Evolutionary conservation across 2,113 vertebrate species (phyloP), one percentile per base, ranked within the genome.

Genomic region (Brachyhypopomus occidentalis): DNA sequence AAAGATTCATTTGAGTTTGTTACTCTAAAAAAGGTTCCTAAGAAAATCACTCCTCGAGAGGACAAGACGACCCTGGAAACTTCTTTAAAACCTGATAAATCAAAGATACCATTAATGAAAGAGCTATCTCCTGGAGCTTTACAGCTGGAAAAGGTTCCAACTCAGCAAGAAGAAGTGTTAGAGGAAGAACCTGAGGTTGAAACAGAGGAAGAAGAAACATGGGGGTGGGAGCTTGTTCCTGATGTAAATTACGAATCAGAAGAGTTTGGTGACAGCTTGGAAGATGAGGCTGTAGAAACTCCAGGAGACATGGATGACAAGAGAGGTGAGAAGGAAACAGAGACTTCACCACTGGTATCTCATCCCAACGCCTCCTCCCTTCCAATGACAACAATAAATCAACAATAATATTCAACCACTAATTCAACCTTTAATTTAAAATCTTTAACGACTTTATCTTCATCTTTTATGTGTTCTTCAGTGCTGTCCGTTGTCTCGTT

Each of bases 291-390:
- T 22, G 0, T 92, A 85, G 92, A 95, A 82, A 91, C 92, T 88
- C 94, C 95, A 82, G 92, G 90, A 81, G 91, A 92, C 83, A 89
- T 92, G 72, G 90, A 83, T 25, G 73, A 88, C 83, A 95, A 89
- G 90, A 89, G 90, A 96, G 95, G 95, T 96, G 95, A 96, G 94
- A 88, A 62, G 85, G 88, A 80, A 23, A 22, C 71, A 79, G 41
- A 78, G 83, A 84, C 86, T 84, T 88, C 86, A 85, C 88, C 86
- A 83, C 4, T 25, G 89, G 72, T 80, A 85, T 72, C 52, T 77
- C 82, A 76, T 78, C 72, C 72, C 62, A 72, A 19, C 60, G 12
- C 60, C 25, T 27, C 16, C 30, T 17, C 8, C 59, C 17, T 55
- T 52, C 45, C 45, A 52, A 52, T 11, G 9, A 45, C 81, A 77